Evolutionary conservation across 2,113 vertebrate species (phyloP).

Genomic region (Microtus montanus): DNA sequence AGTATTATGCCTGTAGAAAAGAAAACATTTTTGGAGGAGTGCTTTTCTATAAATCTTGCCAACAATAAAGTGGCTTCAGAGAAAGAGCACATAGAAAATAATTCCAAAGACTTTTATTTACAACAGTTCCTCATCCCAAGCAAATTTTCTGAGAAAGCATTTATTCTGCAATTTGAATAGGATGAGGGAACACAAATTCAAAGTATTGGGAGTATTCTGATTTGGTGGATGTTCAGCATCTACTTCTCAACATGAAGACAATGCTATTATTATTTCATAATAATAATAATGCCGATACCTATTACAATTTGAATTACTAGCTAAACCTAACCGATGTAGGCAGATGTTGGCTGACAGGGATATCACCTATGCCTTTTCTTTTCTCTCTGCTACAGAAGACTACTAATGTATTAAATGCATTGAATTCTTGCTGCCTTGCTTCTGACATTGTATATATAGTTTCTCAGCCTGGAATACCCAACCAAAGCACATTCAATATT

Average conservation of each 20-base stretch:
- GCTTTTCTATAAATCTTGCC: constrained; percentile 83
- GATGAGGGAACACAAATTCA: neutral
- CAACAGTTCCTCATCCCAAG: constrained; percentile 59
- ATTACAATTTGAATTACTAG: neutral
- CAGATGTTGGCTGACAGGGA: neutral
- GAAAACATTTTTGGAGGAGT: constrained; percentile 84
- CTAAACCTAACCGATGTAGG: neutral
- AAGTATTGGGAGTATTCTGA: neutral
- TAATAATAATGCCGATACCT: neutral
- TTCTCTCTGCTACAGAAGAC: neutral
- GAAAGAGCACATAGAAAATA: constrained; percentile 76
- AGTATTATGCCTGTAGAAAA: constrained; percentile 88
- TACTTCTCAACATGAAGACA: neutral
- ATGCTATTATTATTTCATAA: neutral
- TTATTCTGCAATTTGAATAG: neutral
- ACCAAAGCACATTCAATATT: too few relatives aligned
- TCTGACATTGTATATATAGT: accelerated
- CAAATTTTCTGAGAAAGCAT: constrained; percentile 29
- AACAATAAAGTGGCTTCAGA: constrained; percentile 87
- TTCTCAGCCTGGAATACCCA: accelerated
- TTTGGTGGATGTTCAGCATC: accelerated
- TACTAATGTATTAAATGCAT: too few relatives aligned
- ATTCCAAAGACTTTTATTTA: constrained; percentile 66
- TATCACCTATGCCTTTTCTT: accelerated
- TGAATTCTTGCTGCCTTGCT: too few relatives aligned